phyloP scores from a whole-genome alignment of 2,797 vertebrate genomes.

The Lepilemur ruficaudatus region DNA sequence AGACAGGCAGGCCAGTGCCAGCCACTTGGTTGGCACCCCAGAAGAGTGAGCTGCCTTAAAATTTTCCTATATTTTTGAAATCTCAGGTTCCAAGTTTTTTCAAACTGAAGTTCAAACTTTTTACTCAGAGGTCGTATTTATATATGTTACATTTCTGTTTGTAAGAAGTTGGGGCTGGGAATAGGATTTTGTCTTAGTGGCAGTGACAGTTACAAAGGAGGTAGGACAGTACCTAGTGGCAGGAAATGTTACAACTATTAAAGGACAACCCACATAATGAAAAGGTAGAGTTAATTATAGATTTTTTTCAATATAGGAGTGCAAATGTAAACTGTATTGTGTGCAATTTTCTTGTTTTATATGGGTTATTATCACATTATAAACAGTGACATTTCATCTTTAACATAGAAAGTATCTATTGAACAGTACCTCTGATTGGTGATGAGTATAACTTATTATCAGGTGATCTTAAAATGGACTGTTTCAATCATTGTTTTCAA shows the following conservation, averaged over 20 bases:
- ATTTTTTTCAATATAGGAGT: not conserved
- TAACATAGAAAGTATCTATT: not conserved
- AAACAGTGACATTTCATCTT: not conserved
- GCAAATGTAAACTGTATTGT: not conserved
- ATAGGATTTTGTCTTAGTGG: not conserved
- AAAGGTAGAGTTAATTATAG: not conserved
- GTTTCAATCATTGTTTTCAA: slow-evolving; percentile 9
- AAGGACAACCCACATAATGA: not conserved
- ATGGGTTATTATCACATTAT: not conserved
- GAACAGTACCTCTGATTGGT: not conserved
- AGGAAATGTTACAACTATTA: not conserved
- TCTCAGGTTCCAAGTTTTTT: not conserved
- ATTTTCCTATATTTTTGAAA: not conserved
- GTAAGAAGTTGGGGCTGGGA: not conserved
- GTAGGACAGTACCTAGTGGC: not conserved
- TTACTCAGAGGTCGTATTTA: not conserved
- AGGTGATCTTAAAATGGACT: not conserved
- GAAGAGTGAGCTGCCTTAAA: not conserved
- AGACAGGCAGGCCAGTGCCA: not conserved
- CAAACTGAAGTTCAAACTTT: not conserved
- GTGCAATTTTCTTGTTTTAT: not conserved
- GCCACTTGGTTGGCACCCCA: not conserved
- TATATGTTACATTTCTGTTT: slow-evolving; percentile 12
- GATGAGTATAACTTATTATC: not conserved
- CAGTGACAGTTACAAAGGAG: not conserved